Evolutionary conservation across 2,797 vertebrate species (phyloP).

Genomic region (Chaenodraco wilsoni): DNA sequence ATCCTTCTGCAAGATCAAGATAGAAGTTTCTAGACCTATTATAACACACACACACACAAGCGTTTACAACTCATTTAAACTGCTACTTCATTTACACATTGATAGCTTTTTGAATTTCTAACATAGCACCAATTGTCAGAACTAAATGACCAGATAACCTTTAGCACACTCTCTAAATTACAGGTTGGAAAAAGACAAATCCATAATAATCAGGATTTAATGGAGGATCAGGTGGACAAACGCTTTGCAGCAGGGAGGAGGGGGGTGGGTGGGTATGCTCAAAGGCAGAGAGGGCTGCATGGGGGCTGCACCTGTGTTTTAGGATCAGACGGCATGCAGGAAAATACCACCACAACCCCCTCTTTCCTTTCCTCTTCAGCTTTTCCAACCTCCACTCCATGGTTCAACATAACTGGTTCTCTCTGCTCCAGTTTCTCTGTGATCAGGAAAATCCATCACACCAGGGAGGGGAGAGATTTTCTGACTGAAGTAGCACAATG

Average conservation of each 20-base stretch:
- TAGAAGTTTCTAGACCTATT: neutral
- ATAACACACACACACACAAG: neutral
- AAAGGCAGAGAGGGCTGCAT: conserved; percentile 39
- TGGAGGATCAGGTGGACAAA: conserved; percentile 73
- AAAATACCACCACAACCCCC: conserved; percentile 60
- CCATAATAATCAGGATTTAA: conserved; percentile 77
- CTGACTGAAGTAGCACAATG: conserved; percentile 33
- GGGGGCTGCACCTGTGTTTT: conserved; percentile 79
- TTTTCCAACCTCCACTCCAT: conserved; percentile 48
- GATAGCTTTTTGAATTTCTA: neutral
- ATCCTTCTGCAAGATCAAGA: neutral
- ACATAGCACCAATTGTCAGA: conserved; percentile 16
- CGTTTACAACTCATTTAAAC: neutral
- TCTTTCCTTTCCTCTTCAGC: conserved; percentile 26
- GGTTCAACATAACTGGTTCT: conserved; percentile 47
- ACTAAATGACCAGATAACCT: conserved; percentile 20
- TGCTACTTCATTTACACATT: neutral
- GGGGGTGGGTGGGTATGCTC: conserved; percentile 21
- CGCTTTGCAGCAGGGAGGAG: conserved; percentile 47
- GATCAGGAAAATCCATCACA: conserved; percentile 60
- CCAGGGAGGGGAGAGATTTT: conserved; percentile 29
- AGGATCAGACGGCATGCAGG: conserved; percentile 74
- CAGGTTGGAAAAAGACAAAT: conserved; percentile 68
- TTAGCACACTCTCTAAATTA: conserved; percentile 44
- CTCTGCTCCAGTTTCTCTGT: conserved; percentile 60